phyloP scores from a whole-genome alignment of 2,797 vertebrate species.

The Poecilia wingei region DNA sequence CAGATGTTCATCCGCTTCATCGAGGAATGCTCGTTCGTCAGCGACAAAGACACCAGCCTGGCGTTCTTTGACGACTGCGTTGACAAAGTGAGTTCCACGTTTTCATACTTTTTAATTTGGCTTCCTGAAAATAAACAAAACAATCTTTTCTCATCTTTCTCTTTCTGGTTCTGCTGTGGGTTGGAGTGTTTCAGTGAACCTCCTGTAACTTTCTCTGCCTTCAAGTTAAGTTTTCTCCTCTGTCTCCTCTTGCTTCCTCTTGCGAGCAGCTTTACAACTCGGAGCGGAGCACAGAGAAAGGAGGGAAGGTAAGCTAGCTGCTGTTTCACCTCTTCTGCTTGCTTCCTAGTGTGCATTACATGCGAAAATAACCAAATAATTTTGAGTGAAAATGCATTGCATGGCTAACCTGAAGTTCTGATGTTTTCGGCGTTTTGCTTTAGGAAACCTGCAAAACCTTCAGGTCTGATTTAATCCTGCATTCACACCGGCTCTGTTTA shows the following conservation, averaged over 20 bases:
- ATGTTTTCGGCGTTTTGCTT: not conserved
- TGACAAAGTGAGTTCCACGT: conserved; percentile 88
- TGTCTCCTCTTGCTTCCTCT: conserved; percentile 45
- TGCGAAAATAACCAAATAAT: not conserved
- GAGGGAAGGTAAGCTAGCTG: conserved; percentile 74
- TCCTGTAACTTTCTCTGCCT: not conserved
- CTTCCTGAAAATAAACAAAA: not conserved
- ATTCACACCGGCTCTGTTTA: too few relatives aligned
- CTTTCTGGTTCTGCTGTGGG: not conserved
- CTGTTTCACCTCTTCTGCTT: conserved; percentile 18
- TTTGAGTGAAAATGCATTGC: not conserved
- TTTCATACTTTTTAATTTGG: conserved; percentile 4
- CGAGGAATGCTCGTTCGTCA: conserved; percentile 98
- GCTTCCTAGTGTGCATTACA: conserved; percentile 10
- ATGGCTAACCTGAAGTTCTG: not conserved
- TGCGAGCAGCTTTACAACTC: conserved; percentile 80
- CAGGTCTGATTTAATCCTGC: not conserved
- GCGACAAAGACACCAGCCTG: conserved; percentile 96
- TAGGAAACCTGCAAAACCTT: not conserved
- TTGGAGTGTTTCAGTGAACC: not conserved
- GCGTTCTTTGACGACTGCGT: conserved; percentile 99
- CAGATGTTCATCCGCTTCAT: conserved; percentile 99
- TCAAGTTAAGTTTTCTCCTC: conserved; percentile 27
- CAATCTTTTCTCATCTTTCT: not conserved
- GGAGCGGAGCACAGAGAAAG: conserved; percentile 74